phyloP scores from a whole-genome alignment of 2,888 invertebrate species.

The Suillia variegata region DNA sequence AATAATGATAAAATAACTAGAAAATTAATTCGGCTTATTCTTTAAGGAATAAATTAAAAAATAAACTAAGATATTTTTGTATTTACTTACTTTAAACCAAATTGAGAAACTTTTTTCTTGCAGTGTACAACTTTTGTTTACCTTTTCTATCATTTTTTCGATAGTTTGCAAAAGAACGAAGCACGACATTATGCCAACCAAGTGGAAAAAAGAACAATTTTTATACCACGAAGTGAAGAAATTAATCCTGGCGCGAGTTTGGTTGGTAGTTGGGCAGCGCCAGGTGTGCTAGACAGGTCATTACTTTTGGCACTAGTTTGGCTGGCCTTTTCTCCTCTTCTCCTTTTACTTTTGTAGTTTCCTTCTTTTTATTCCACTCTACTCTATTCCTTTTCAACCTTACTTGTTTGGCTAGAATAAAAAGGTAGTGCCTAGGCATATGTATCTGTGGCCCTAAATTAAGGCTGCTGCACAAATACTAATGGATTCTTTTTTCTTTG shows the following conservation, averaged over 20 bases:
- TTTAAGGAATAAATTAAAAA: too few relatives aligned
- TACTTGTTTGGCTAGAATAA: background rate
- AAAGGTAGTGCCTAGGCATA: background rate
- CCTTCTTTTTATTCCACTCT: background rate
- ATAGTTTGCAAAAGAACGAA: too few relatives aligned
- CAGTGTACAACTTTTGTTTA: too few relatives aligned
- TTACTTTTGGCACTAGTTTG: constrained; percentile 24
- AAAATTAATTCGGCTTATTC: too few relatives aligned
- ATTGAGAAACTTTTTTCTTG: too few relatives aligned
- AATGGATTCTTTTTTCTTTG: constrained; percentile 18
- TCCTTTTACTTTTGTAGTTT: constrained; percentile 1
- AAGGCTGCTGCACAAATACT: constrained; percentile 7
- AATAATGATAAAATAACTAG: background rate
- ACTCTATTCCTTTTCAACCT: background rate
- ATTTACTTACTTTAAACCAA: too few relatives aligned
- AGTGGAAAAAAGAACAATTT: background rate
- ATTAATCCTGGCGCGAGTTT: constrained; percentile 22
- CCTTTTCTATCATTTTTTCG: too few relatives aligned
- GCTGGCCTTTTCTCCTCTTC: background rate
- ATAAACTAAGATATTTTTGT: too few relatives aligned
- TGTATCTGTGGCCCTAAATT: background rate
- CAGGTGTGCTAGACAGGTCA: constrained; percentile 31
- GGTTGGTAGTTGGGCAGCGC: constrained; percentile 7
- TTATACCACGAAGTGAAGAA: constrained; percentile 14
- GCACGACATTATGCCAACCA: too few relatives aligned